phyloP scores from a whole-genome alignment of 2,797 vertebrate genomes.

The Synaphobranchus kaupii region DNA sequence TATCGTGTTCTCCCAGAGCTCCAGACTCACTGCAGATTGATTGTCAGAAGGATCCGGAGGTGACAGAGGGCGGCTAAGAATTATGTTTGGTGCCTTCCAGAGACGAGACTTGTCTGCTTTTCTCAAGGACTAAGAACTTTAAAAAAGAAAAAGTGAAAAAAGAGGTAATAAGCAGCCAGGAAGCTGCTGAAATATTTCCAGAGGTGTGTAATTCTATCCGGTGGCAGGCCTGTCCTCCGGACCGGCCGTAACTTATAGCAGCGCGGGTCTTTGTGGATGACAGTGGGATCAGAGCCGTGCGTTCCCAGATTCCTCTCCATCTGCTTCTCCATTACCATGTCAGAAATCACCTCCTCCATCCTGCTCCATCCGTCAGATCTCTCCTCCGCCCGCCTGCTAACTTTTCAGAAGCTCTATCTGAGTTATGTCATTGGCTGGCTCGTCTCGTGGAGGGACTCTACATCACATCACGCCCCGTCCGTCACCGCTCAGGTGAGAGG shows the following conservation, averaged over 20 bases:
- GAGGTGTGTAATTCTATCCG: conserved; percentile 57
- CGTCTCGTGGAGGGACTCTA: conserved; percentile 53
- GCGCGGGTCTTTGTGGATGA: conserved; percentile 52
- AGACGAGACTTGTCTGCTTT: background rate
- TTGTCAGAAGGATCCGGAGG: background rate
- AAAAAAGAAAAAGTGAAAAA: conserved; percentile 30
- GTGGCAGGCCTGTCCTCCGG: conserved; percentile 58
- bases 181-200: conserved; percentile 51
- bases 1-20: background rate
- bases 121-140: background rate
- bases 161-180: conserved; percentile 41
- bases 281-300: conserved; percentile 55
- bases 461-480: conserved; percentile 33
- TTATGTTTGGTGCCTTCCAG: background rate
- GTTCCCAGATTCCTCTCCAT: conserved; percentile 43
- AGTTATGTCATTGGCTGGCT: conserved; percentile 60
- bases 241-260: conserved; percentile 54
- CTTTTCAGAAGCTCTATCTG: conserved; percentile 64
- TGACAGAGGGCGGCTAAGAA: background rate
- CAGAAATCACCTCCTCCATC: conserved; percentile 39
- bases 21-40: background rate
- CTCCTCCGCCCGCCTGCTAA: conserved; percentile 57
- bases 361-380: conserved; percentile 63
- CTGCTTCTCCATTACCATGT: conserved; percentile 39
- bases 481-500: conserved; percentile 31